Evolutionary conservation across 2,888 invertebrate genomes (phyloP).

Genomic region (Eudemis profundana): DNA sequence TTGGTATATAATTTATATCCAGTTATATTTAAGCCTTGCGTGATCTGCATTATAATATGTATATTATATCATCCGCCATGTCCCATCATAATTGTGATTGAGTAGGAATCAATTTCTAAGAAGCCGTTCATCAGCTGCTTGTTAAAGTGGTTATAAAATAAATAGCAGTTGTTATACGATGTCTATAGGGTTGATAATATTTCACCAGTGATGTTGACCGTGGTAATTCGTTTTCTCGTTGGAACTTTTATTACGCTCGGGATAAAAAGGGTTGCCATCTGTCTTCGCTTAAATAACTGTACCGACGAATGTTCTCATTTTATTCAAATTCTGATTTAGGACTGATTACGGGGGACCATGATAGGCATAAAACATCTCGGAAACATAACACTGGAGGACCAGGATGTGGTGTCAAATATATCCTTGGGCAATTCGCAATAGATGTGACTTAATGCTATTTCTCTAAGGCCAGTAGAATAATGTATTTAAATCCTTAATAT

Average conservation of each 20-base stretch:
- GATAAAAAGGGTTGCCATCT: slow-evolving; percentile 35
- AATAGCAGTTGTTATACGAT: neutral
- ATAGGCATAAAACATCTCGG: neutral
- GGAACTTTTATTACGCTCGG: slow-evolving; percentile 27
- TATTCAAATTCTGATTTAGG: slow-evolving; percentile 9
- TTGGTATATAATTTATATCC: too few species aligned
- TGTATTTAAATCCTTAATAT: too few species aligned
- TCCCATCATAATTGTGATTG: too few species aligned
- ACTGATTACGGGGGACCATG: neutral
- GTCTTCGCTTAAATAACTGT: slow-evolving; percentile 24
- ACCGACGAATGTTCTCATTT: slow-evolving; percentile 5
- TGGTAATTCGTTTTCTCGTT: slow-evolving; percentile 32
- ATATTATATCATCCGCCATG: too few species aligned
- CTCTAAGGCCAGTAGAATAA: too few species aligned
- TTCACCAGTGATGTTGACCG: slow-evolving; percentile 24
- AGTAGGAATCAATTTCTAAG: too few species aligned
- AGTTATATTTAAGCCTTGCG: too few species aligned
- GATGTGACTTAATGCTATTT: too few species aligned
- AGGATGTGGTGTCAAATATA: too few species aligned
- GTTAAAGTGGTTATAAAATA: neutral
- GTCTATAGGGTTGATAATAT: slow-evolving; percentile 18
- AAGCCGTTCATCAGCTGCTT: neutral
- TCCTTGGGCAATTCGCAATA: too few species aligned
- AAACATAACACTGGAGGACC: too few species aligned
- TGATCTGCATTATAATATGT: too few species aligned